phyloP scores from a whole-genome alignment of 2,888 invertebrate genomes.

The Gymnoscelis rufifasciata region DNA sequence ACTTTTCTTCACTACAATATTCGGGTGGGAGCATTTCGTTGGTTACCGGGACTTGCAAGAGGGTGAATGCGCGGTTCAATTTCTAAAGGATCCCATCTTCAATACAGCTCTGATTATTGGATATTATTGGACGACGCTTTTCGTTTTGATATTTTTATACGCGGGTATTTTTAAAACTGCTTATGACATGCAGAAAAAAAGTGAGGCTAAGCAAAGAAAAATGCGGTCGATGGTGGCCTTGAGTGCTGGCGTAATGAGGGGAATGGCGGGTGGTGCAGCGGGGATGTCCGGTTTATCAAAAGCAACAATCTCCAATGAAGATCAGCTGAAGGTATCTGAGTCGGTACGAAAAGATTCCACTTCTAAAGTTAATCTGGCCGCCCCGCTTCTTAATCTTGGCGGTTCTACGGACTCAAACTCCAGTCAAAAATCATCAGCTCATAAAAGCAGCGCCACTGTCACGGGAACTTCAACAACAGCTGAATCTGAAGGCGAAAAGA shows the following conservation, averaged over 20 bases:
- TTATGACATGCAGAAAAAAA: conserved; percentile 97
- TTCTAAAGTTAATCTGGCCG: conserved; percentile 61
- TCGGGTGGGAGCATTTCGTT: conserved; percentile 99
- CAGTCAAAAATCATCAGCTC: conserved; percentile 80
- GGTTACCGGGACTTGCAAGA: conserved; percentile 92
- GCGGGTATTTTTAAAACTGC: conserved; percentile 98
- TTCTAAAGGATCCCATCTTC: conserved; percentile 97
- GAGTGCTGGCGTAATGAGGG: conserved; percentile 93
- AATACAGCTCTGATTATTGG: conserved; percentile 97
- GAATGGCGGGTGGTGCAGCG: conserved; percentile 92
- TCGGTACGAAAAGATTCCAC: conserved; percentile 59
- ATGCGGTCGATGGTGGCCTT: conserved; percentile 96
- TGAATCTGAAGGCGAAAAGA: conserved; percentile 69
- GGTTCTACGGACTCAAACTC: conserved; percentile 80
- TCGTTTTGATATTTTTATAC: conserved; percentile 96
- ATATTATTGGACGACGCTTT: conserved; percentile 98
- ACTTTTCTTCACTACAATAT: conserved; percentile 98
- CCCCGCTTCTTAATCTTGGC: conserved; percentile 61
- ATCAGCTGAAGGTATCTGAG: conserved; percentile 81
- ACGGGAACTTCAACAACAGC: conserved; percentile 79
- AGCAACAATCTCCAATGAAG: conserved; percentile 84
- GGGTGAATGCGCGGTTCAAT: conserved; percentile 97
- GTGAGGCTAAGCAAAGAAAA: conserved; percentile 96
- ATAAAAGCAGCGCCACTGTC: conserved; percentile 77
- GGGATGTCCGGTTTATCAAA: conserved; percentile 92